A percentile compares a stretch with the other conserved stretches of the same genome.
These are phyloP conservation scores for Morpho helenor DNA, from an alignment of 2,888 invertebrate species.

Conservation along the genomic window DNA sequence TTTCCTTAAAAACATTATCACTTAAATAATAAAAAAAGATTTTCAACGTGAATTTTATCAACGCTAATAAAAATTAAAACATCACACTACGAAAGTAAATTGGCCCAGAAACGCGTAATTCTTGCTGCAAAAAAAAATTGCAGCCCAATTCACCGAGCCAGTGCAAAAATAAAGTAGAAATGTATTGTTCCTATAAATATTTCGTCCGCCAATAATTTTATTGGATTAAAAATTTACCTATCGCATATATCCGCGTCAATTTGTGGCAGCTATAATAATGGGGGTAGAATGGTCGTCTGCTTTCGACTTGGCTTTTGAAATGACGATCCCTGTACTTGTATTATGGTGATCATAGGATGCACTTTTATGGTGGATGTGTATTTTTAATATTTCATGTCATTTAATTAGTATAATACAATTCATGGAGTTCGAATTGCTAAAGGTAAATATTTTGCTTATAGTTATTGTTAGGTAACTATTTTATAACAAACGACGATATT, in stretches of 20 bases:
- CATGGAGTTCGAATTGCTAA: not conserved
- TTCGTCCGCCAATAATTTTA: constrained; percentile 17
- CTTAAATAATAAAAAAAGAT: not conserved
- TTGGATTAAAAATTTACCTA: constrained; percentile 20
- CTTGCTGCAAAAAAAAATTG: constrained; percentile 5
- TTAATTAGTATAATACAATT: constrained; percentile 1
- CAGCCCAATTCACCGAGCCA: constrained; percentile 1
- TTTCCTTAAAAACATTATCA: too few species aligned
- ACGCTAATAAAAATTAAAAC: constrained; percentile 2
- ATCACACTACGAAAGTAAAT: constrained; percentile 2
- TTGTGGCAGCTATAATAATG: constrained; percentile 25
- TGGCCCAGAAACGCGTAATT: constrained; percentile 7
- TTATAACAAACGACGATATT: too few species aligned
- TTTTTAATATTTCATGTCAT: not conserved
- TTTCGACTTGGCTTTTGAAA: constrained; percentile 23
- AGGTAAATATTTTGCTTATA: not conserved
- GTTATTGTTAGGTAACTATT: too few species aligned
- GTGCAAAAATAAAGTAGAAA: constrained; percentile 14
- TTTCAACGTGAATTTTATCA: not conserved
- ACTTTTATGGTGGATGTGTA: constrained; percentile 17
- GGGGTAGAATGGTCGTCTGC: constrained; percentile 23
- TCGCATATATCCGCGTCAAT: constrained; percentile 20
- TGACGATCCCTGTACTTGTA: constrained; percentile 20
- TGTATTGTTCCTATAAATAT: constrained; percentile 13
- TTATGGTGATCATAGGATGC: constrained; percentile 22